These are phyloP conservation scores for Protonibea diacanthus DNA, from an alignment of 2,797 vertebrate species.

Conservation along the genomic window DNA sequence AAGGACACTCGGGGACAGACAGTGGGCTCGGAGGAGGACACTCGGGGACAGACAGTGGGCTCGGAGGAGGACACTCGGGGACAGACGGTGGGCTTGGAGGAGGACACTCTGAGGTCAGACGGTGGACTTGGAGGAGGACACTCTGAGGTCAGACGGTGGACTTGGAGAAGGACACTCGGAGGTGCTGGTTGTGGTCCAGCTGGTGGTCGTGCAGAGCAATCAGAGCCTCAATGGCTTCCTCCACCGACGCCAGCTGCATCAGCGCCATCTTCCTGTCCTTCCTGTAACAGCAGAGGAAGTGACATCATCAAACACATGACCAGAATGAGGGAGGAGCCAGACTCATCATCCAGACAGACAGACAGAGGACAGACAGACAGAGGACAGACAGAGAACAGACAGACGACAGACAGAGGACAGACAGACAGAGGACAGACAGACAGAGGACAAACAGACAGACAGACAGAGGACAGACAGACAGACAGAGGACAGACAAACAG, in stretches of 20 bases:
- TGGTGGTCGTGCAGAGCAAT: slow-evolving; percentile 92
- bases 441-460: no score
- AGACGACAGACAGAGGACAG: no score
- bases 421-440: no score
- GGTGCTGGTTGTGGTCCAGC: slow-evolving; percentile 92
- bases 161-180: slow-evolving; percentile 91
- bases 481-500: no score
- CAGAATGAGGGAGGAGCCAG: no score
- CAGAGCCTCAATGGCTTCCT: slow-evolving; percentile 93
- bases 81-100: not conserved
- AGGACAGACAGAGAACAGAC: no score
- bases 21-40: not conserved
- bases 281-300: slow-evolving; percentile 75
- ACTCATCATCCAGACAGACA: no score
- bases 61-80: not conserved
- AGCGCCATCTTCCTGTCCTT: slow-evolving; percentile 94
- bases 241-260: slow-evolving; percentile 92
- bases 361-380: no score
- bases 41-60: not conserved
- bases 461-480: no score
- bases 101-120: not conserved
- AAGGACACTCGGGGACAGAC: not conserved
- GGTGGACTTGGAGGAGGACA: no score
- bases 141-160: not conserved
- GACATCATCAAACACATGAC: slow-evolving; percentile 32